These are phyloP conservation scores for Cyclopterus lumpus DNA, from an alignment of 2,797 vertebrate genomes.

Conservation along the genomic window DNA sequence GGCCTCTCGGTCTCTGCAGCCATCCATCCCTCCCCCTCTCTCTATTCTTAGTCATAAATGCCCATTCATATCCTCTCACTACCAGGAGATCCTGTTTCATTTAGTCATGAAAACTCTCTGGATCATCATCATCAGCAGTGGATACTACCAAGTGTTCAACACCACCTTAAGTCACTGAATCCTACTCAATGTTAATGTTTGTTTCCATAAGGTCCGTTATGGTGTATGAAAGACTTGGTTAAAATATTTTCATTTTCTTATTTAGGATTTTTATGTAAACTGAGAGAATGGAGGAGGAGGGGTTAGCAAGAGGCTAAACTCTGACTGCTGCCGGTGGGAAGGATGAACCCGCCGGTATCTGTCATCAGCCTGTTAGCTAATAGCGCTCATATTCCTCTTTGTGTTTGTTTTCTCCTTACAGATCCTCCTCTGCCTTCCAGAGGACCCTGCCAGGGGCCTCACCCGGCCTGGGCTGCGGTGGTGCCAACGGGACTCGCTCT, in stretches of 20 bases:
- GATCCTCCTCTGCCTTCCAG: slow-evolving; percentile 86
- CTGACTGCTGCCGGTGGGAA: slow-evolving; percentile 55
- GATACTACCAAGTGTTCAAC: slow-evolving; percentile 27
- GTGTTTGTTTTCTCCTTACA: slow-evolving; percentile 76
- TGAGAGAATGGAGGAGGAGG: slow-evolving; percentile 21
- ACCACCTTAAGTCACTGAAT: slow-evolving; percentile 21
- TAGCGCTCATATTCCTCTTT: slow-evolving; percentile 75
- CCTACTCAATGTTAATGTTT: background rate
- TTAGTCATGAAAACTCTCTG: slow-evolving; percentile 70
- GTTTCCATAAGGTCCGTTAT: background rate
- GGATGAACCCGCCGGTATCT: slow-evolving; percentile 72
- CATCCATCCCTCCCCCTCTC: slow-evolving; percentile 45
- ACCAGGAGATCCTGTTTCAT: slow-evolving; percentile 72
- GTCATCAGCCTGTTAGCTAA: slow-evolving; percentile 71
- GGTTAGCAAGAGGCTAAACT: slow-evolving; percentile 23
- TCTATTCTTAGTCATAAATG: slow-evolving; percentile 80
- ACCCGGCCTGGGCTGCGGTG: slow-evolving; percentile 54
- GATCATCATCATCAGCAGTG: slow-evolving; percentile 35
- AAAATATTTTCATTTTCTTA: slow-evolving; percentile 34
- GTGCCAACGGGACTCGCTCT: slow-evolving; percentile 79
- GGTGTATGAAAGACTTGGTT: background rate
- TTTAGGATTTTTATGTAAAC: slow-evolving; percentile 30
- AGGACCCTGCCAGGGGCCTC: slow-evolving; percentile 79
- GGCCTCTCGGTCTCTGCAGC: slow-evolving; percentile 69
- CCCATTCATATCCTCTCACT: slow-evolving; percentile 75